Evolutionary conservation across 2,113 vertebrate species (phyloP), one percentile per base, ranked within the genome.

Genomic region (Willisornis vidua): DNA sequence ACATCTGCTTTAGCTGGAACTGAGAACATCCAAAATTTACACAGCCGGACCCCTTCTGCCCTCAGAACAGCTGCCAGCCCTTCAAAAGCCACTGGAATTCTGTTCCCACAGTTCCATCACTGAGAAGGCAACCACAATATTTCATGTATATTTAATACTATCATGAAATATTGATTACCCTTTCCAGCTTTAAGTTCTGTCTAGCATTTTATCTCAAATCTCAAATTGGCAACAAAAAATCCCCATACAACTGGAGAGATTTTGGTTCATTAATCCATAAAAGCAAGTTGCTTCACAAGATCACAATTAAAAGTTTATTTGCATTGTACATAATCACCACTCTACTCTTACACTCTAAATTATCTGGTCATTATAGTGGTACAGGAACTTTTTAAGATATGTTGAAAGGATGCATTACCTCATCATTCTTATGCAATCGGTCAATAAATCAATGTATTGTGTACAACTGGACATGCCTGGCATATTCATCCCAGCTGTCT

Each of bases 291-390:
- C 41, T 80, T 78, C 31, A 49, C 19, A 81, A 87, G n/a, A 74
- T 28, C 15, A 59, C 28, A 78, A 89, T 48, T 85, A 31, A 23
- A 88, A 66, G 55, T 93, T 96, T 90, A 82, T 91, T 91, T 78
- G 31, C 43, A 45, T 35, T 35, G 20, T 63, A 73, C 12, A 28
- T 67, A 49, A 29, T 22, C 41, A 89, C 14, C 19, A 3, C 4
- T 65, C 33, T 59, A 3, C 4, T 65, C 33, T 59, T 43, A 39
- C 23, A 67, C 28, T 71, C 15, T 31, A 35, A 92, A 61, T 70
- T 43, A 61, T 23, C 26, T 45, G 55, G 4, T 28, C 25, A 7
- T 61, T 63, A 73, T 7, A 80, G 41, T 4, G 7, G 24, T 51
- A 91, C 7, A 65, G 37, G 9, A 61, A 73, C 18, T 39, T 85